phyloP scores from a whole-genome alignment of 1,140 invertebrate species.

The Lucilia cuprina region DNA sequence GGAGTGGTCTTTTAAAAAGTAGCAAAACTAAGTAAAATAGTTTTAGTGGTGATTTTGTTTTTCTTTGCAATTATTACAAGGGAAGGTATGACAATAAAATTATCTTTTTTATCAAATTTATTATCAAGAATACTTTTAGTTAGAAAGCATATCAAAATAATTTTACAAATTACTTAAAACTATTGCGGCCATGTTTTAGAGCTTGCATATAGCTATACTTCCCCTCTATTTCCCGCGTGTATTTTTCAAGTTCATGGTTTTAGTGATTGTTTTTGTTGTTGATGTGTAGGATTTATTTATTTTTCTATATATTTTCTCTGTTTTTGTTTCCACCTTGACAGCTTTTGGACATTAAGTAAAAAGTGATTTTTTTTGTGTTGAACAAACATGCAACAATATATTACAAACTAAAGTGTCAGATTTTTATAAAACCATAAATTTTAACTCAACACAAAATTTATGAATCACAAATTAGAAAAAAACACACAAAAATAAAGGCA shows the following conservation, averaged over 20 bases:
- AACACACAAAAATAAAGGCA: no score
- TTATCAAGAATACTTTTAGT: no score
- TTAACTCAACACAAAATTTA: background rate
- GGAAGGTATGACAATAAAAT: no score
- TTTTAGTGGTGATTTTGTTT: no score
- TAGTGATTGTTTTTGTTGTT: background rate
- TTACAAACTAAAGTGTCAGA: constrained; percentile 23
- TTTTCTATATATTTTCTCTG: background rate
- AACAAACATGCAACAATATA: constrained; percentile 20
- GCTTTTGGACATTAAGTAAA: background rate
- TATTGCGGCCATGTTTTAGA: no score
- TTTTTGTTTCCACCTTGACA: background rate
- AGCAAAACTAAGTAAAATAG: no score
- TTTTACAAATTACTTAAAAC: no score
- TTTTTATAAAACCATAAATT: constrained; percentile 26
- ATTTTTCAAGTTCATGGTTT: background rate
- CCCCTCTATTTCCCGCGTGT: background rate
- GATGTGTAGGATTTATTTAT: background rate
- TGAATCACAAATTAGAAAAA: background rate
- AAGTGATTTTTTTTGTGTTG: constrained; percentile 23
- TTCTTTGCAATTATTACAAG: no score
- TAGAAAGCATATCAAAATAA: no score
- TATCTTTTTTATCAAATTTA: no score
- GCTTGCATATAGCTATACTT: background rate
- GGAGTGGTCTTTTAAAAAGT: no score